Base-by-base conservation (phyloP, 2,888 invertebrate species). In the Spialia ferax region DNA sequence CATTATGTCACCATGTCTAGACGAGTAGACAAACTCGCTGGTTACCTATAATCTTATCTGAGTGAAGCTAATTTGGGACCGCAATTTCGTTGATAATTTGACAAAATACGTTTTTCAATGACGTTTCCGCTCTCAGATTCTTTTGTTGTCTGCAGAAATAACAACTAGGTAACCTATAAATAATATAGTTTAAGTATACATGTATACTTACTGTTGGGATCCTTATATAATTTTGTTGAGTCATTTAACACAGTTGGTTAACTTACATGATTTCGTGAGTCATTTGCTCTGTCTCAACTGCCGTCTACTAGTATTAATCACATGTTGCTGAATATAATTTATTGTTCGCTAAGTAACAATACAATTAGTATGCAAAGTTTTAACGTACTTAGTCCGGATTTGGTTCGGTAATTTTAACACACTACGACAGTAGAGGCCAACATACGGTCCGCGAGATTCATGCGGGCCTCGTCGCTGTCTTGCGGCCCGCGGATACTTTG, bases 1-100 rank as follows among this genome's bases (percentile, higher is more conserved):
- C 79, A 54, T 54, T 54, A 54, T 83, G 83, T 84, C 85, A 84
- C 81, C 80, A 66, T 69, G 84, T 85, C 82, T 84, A 84, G 84
- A 84, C 82, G 69, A 65, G 52, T 59, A 59, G 65, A 65, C 65
- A 65, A 57, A 50, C 38, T 50, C 64, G 67, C 70, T 71, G 75
- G 69, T 65, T 66, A 56, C 70, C 67, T 67, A 66, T 66, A 65
- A 66, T 65, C 63, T 69, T 59, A 50, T 63, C 57, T 54, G 52
- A 63, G 50, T 10, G 35, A 22, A 59, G 55, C 68, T 62, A 72
- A 70, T 67, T 71, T 63, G 55, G 69, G 71, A 45, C 59, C 55
- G 69, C 57, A 73, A 75, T 73, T 77, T 75, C 54, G 71, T 69
- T 64, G 70, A 74, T 74, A 74, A 74, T 76, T 75, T 74, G 74